phyloP scores from a whole-genome alignment of 2,888 invertebrate species.

The Microdon myrmicae region DNA sequence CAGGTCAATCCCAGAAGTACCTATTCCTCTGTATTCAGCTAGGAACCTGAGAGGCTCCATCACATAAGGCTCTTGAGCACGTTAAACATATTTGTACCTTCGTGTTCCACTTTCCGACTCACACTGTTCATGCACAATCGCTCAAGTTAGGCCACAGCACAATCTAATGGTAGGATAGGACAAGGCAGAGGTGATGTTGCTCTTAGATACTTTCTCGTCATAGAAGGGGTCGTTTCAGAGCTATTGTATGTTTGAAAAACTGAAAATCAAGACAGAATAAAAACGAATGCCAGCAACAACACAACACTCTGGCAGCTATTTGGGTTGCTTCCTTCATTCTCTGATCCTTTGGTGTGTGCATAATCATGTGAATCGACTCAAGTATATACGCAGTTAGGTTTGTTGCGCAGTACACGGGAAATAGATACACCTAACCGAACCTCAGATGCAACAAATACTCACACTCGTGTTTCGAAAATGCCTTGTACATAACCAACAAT shows the following conservation, averaged over 20 bases:
- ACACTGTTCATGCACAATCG: too few relatives aligned
- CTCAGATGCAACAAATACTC: neutral
- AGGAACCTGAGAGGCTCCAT: too few relatives aligned
- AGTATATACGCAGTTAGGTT: neutral
- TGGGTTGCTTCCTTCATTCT: slow-evolving; percentile 4
- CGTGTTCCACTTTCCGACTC: too few relatives aligned
- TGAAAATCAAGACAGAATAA: slow-evolving; percentile 8
- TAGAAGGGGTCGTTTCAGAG: slow-evolving; percentile 16
- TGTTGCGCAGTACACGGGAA: slow-evolving; percentile 25
- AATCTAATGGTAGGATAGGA: too few relatives aligned
- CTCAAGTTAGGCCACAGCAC: too few relatives aligned
- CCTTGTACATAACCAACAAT: slow-evolving; percentile 11
- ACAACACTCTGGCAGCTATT: slow-evolving; percentile 25
- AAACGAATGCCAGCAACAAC: too few relatives aligned
- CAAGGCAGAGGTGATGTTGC: too few relatives aligned
- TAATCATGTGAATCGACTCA: slow-evolving; percentile 2
- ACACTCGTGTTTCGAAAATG: too few relatives aligned
- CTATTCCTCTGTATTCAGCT: too few relatives aligned
- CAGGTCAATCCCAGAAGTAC: slow-evolving; percentile 4
- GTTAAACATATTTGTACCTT: too few relatives aligned
- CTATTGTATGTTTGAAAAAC: neutral
- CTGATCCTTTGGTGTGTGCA: slow-evolving; percentile 13
- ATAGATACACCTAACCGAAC: too few relatives aligned
- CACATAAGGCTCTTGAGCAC: too few relatives aligned
- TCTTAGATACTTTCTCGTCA: slow-evolving; percentile 3